These are phyloP conservation scores for Lepidocyrtinus sp. DNA, from an alignment of 2,888 invertebrate species.

Conservation along the genomic window DNA sequence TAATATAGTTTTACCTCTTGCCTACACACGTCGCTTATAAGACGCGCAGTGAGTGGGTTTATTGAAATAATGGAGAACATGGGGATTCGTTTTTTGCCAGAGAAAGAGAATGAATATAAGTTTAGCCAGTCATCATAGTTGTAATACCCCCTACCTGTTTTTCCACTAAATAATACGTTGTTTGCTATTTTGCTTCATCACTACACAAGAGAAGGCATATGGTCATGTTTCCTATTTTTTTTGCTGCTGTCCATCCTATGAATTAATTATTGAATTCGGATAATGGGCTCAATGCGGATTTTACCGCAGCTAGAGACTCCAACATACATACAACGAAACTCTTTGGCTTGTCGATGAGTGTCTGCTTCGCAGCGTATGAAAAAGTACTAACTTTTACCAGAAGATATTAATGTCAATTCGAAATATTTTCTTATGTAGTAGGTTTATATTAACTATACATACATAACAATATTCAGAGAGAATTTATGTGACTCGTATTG, in stretches of 20 bases:
- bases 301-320: not conserved
- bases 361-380: not conserved
- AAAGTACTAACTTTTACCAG: not conserved
- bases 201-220: conserved; percentile 17
- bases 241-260: conserved; percentile 26
- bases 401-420: conserved; percentile 1
- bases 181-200: not conserved
- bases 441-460: conserved; percentile 6
- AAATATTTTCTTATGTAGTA: not conserved
- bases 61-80: not conserved
- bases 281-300: conserved; percentile 33
- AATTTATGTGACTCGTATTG: not conserved
- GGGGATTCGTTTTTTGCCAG: not conserved
- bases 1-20: not conserved
- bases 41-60: too few relatives aligned
- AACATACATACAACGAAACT: not conserved
- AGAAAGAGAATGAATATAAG: not conserved
- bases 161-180: not conserved
- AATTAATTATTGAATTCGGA: conserved; percentile 44
- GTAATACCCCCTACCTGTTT: not conserved
- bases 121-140: not conserved
- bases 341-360: not conserved
- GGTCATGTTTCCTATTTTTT: conserved; percentile 21
- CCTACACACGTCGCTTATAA: not conserved
- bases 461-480: not conserved